These are phyloP conservation scores for Gallinago solitaria DNA, from an alignment of 2,797 vertebrate species.

Conservation along the genomic window DNA sequence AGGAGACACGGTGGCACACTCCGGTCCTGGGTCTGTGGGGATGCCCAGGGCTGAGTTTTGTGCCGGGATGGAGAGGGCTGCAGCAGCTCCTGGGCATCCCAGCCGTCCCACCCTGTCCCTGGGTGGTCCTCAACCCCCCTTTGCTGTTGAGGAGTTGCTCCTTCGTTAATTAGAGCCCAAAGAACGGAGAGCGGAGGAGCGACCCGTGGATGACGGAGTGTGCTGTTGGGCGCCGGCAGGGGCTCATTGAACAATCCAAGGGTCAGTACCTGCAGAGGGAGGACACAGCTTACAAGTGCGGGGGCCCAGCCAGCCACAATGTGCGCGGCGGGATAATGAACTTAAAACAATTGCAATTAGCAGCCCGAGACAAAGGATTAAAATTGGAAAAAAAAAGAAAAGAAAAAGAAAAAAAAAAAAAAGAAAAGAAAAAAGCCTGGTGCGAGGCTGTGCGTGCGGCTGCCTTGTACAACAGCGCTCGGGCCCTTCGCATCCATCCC, in stretches of 20 bases:
- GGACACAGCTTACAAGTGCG: constrained; percentile 84
- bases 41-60: neutral
- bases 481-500: constrained; percentile 85
- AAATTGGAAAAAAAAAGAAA: constrained; percentile 78
- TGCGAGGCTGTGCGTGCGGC: constrained; percentile 59
- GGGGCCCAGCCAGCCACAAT: constrained; percentile 84
- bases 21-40: accelerated
- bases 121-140: accelerated
- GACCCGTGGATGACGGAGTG: constrained; percentile 38
- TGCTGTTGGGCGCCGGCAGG: constrained; percentile 76
- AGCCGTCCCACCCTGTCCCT: neutral
- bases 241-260: constrained; percentile 80
- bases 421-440: no score
- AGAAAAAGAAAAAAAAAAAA: no score
- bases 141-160: neutral
- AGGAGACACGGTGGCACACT: accelerated
- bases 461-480: constrained; percentile 86
- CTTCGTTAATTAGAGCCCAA: constrained; percentile 55
- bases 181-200: constrained; percentile 50
- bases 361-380: constrained; percentile 91
- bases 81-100: neutral
- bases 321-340: constrained; percentile 89
- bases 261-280: constrained; percentile 87
- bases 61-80: accelerated
- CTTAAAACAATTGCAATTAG: constrained; percentile 99